Evolutionary conservation across 1,140 invertebrate species (phyloP), one percentile per base, ranked within the genome.

Genomic region (Ctenoplectra terminalis): DNA sequence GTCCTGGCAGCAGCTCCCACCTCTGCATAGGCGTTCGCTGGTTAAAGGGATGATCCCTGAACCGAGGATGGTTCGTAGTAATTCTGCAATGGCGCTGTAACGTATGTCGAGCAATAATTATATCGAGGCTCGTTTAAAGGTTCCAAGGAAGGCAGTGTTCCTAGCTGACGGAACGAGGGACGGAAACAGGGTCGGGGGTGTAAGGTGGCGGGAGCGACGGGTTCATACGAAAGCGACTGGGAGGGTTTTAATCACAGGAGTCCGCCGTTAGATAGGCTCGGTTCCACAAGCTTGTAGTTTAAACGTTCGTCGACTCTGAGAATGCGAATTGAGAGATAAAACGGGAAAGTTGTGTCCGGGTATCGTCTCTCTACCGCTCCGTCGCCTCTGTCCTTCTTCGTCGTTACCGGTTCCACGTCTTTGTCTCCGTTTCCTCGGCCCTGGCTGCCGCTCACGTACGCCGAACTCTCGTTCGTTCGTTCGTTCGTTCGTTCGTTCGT

Each of bases 271-370:
- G 89, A 88, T 92, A 91, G 90, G 90, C 90, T 89, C 86, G 84
- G 85, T 81, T 88, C 87, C 80, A 54, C 78, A 74, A 9, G 88
- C 86, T 85, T 90, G 88, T 90, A 90, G 90, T 91, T 92, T 90
- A 88, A 92, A 86, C 90, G 89, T 91, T 91, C 89, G 90, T 90
- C 88, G 90, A 89, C 87, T 89, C 85, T 63, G 88, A 87, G 88
- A 92, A 93, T 90, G 90, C 87, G 90, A 92, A 93, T 93, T 90
- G 90, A 92, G 90, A 92, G 90, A 92, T 91, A 92, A 92, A 92
- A 92, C 89, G 88, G 84, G 87, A 91, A 92, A 93, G 89, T 89
- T 89, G 85, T 83, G 82, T 85, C 69, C 78, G 37, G 50, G 81
- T 67, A 37, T 54, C 37, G 29, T 76, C 63, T 81, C 76, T 74